Base-by-base conservation (phyloP, 2,888 invertebrate species). In the Poecilobothrus nobilitatus region DNA sequence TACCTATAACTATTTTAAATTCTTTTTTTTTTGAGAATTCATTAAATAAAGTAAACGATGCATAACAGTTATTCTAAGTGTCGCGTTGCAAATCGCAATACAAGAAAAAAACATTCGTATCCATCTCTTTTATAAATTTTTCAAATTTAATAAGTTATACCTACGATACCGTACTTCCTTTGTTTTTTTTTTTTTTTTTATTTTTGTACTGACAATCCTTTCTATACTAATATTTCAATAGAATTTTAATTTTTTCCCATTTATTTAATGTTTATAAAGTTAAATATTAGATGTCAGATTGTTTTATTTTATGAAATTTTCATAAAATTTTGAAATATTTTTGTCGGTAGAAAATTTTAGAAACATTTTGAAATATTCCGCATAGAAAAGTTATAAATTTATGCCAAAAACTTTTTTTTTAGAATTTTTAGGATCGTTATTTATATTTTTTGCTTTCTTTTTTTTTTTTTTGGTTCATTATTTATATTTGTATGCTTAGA, bases 241-340 rank as follows among this genome's bases (percentile, higher is more conserved):
- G 41, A 41, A 15, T 41, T 53, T 53, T 53, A 53, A 53, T 53
- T 53, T 53, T 53, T 6, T 12, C 15, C 15, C 15, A 6, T 53
- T 15, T 53, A 12, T 18, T 18, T 53, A 53, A 12, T 53, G 18
- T 53, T 53, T 53, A 53, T n/a, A 53, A 53, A 53, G 53, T 53
- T 53, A 53, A 53, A 53, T 53, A 53, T 53, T 53, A 53, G 53
- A 53, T 53, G 53, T 53, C 53, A 53, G 53, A 18, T 53, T 53
- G 53, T 15, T 53, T 53, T 53, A 53, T 53, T 53, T 53, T 53
- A 53, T 53, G 15, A 53, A 53, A 18, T 53, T 53, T 53, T 53
- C 53, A 53, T 53, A 53, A 53, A 53, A 53, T 18, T 53, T 18
- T 18, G 15, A 53, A 53, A 53, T 18, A 53, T 53, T 53, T 53